These are phyloP conservation scores for Tachysurus fulvidraco DNA, from an alignment of 2,113 vertebrate species.

Conservation along the genomic window DNA sequence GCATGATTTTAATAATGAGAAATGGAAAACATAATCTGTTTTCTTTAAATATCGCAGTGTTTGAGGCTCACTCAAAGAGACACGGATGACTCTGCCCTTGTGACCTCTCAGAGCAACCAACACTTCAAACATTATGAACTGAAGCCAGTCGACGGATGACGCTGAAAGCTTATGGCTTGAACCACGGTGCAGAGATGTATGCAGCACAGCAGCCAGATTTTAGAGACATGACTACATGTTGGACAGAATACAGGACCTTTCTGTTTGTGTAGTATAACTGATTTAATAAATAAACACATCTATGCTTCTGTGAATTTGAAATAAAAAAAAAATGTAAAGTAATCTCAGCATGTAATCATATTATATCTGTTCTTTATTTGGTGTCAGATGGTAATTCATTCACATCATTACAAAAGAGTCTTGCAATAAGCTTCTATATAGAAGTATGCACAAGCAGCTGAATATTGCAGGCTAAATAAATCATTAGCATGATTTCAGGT, in stretches of 20 bases:
- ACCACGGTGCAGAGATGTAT: neutral
- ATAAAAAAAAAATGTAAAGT: neutral
- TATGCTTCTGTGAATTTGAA: neutral
- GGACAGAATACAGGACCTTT: neutral
- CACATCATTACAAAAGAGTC: neutral
- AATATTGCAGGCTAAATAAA: constrained; percentile 32
- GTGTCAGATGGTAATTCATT: constrained; percentile 20
- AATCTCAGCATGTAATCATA: constrained; percentile 1
- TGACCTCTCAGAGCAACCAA: constrained; percentile 26
- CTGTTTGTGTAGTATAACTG: neutral
- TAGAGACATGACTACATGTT: neutral
- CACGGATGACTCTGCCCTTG: constrained; percentile 15
- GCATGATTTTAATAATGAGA: constrained; percentile 14
- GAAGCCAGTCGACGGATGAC: constrained; percentile 16
- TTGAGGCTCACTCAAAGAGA: constrained; percentile 39
- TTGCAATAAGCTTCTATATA: constrained; percentile 14
- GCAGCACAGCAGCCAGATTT: neutral
- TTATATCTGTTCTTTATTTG: neutral
- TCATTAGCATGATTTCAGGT: neutral
- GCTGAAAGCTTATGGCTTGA: neutral
- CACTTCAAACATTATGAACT: constrained; percentile 15
- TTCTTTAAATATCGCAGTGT: constrained; percentile 47
- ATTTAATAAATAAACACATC: constrained; percentile 30
- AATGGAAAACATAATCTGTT: constrained; percentile 34
- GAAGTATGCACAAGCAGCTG: constrained; percentile 13